A percentile compares a stretch with the other conserved stretches of the same genome.
phyloP scores from a whole-genome alignment of 2,888 invertebrate genomes.

The Metellina segmentata region DNA sequence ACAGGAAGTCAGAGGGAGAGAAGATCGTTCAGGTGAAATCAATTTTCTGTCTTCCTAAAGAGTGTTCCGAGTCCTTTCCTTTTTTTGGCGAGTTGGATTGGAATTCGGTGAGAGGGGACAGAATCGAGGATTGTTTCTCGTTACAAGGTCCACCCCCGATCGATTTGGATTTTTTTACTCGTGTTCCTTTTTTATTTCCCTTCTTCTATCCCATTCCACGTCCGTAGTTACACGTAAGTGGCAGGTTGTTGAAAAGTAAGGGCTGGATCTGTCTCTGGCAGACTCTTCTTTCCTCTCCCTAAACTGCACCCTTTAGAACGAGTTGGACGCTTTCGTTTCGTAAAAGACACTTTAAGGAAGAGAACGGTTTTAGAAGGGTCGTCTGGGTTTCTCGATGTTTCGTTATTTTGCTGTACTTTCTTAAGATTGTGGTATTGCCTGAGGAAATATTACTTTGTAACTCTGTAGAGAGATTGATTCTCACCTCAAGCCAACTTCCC shows the following conservation, averaged over 20 bases:
- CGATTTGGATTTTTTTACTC: neutral
- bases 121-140: constrained; percentile 54
- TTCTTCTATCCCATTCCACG: neutral
- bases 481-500: no score
- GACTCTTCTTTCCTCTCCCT: neutral
- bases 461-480: no score
- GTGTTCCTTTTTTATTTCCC: neutral
- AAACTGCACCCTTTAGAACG: neutral
- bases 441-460: no score
- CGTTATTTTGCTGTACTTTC: no score
- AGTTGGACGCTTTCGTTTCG: neutral
- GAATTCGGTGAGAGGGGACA: constrained; percentile 11
- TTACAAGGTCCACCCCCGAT: constrained; percentile 9
- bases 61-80: constrained; percentile 36
- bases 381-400: no score
- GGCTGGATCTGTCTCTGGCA: neutral
- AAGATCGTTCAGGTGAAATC: constrained; percentile 64
- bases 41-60: constrained; percentile 49
- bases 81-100: constrained; percentile 10
- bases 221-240: constrained; percentile 12
- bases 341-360: no score
- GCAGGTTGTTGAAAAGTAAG: constrained; percentile 3
- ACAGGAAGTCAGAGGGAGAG: constrained; percentile 49
- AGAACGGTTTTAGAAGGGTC: no score
- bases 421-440: no score